Conservation (phyloP, 2,888 invertebrate species). For the Pachliopta kotzebuea region DNA sequence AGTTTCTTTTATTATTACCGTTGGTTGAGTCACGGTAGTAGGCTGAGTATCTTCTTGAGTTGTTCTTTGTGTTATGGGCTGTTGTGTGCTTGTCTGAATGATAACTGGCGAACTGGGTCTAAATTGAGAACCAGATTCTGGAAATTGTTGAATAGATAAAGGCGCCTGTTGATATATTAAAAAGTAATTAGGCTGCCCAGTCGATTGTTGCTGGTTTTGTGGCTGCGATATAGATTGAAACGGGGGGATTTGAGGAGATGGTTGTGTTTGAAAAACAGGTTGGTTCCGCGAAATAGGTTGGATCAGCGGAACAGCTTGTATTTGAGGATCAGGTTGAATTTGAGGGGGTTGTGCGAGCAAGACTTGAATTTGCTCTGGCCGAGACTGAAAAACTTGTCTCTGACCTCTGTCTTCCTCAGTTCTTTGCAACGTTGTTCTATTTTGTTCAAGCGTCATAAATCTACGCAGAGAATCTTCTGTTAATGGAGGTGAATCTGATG, state of each 20-base stretch:
- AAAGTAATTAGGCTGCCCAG: slow-evolving; percentile 35
- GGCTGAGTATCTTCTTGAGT: slow-evolving; percentile 23
- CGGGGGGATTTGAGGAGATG: slow-evolving; percentile 11
- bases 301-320: not conserved
- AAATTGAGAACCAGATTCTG: slow-evolving; percentile 17
- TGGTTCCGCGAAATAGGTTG: not conserved
- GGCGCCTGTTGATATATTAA: slow-evolving; percentile 32
- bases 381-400: slow-evolving; percentile 14
- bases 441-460: slow-evolving; percentile 13
- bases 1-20: slow-evolving; percentile 19
- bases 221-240: slow-evolving; percentile 3
- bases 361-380: slow-evolving; percentile 24
- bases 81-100: slow-evolving; percentile 10
- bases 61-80: slow-evolving; percentile 19
- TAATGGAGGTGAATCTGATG: slow-evolving; percentile 21
- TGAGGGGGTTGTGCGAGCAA: slow-evolving; percentile 14
- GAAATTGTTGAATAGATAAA: slow-evolving; percentile 23
- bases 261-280: not conserved
- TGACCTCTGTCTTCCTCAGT: slow-evolving; percentile 8
- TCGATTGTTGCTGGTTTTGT: slow-evolving; percentile 31
- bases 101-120: slow-evolving; percentile 13
- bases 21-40: slow-evolving; percentile 13
- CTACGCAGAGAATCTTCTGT: slow-evolving; percentile 20
- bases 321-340: not conserved
- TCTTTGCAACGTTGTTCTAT: not conserved